phyloP scores from a whole-genome alignment of 2,888 invertebrate genomes.

The Mesochorus sp. region DNA sequence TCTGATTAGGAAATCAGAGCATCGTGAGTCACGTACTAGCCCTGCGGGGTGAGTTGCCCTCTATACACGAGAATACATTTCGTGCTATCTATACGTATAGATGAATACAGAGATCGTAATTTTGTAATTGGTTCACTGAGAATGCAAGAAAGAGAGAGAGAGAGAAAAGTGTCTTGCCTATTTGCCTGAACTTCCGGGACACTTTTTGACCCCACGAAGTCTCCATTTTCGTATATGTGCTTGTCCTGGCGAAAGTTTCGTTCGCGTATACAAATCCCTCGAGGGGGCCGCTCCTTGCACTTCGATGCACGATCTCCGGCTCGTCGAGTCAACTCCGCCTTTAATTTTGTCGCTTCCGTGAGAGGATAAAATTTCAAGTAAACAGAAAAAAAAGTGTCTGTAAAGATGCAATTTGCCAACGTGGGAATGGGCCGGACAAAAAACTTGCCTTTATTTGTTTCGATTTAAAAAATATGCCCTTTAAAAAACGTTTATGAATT shows the following conservation, averaged over 20 bases:
- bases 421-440: neutral
- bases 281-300: constrained; percentile 38
- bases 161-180: constrained; percentile 5
- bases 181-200: constrained; percentile 52
- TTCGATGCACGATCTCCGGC: constrained; percentile 45
- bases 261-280: constrained; percentile 27
- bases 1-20: constrained; percentile 36
- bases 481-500: too few species aligned
- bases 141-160: neutral
- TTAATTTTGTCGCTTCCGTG: constrained; percentile 18
- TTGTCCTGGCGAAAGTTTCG: constrained; percentile 51
- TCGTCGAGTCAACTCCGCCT: constrained; percentile 11
- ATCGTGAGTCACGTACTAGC: constrained; percentile 51
- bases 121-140: constrained; percentile 29
- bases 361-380: constrained; percentile 16
- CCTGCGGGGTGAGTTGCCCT: constrained; percentile 45
- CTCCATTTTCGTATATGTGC: neutral
- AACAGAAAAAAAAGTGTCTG: neutral
- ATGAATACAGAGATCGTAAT: constrained; percentile 25
- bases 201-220: constrained; percentile 38
- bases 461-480: neutral
- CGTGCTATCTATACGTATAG: neutral
- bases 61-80: constrained; percentile 7
- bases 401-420: neutral
- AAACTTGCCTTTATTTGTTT: neutral